phyloP scores from a whole-genome alignment of 1,140 invertebrate species.

The Lucilia cuprina region DNA sequence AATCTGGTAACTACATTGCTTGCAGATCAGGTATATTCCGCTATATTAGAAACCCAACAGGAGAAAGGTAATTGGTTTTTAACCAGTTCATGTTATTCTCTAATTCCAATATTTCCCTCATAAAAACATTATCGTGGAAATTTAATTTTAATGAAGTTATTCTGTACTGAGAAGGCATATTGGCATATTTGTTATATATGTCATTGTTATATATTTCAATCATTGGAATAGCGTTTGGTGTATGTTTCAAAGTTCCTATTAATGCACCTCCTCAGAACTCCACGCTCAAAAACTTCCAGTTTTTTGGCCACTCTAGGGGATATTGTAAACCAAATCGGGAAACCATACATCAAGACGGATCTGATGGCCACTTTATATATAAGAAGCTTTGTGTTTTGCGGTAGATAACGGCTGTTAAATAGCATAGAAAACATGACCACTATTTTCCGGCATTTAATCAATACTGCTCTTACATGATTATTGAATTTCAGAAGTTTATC shows the following conservation, averaged over 20 bases:
- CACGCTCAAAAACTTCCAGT: background rate
- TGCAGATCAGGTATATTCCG: no score
- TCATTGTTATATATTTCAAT: background rate
- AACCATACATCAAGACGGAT: background rate
- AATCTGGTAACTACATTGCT: background rate
- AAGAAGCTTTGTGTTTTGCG: background rate
- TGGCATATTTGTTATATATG: background rate
- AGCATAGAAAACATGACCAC: background rate
- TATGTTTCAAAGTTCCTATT: background rate
- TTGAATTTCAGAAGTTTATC: background rate
- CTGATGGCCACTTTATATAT: conserved; percentile 1
- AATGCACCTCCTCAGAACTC: background rate
- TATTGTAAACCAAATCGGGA: background rate
- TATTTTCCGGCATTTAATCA: background rate
- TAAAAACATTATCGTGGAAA: no score
- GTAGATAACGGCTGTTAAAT: background rate
- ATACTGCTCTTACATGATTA: background rate
- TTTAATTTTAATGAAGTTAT: no score
- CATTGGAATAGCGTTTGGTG: background rate
- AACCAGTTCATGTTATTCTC: background rate
- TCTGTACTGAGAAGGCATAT: no score
- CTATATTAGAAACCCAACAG: background rate
- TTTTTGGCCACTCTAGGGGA: background rate
- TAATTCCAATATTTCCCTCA: background rate
- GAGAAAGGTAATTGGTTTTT: background rate